Conservation (phyloP, 2,888 invertebrate genomes). For the Monopis laevigella region DNA sequence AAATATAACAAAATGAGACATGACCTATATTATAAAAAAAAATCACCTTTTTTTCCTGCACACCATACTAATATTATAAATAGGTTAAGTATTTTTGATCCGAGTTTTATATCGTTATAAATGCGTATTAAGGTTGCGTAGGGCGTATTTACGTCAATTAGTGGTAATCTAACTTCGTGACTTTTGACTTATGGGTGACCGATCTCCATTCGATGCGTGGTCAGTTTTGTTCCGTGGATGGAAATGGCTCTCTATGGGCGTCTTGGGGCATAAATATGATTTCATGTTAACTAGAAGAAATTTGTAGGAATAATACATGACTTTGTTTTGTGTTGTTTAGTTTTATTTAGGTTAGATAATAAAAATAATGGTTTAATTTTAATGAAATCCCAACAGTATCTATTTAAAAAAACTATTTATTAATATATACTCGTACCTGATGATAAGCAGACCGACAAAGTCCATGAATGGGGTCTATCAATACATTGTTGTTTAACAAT, state of each 20-base stretch:
- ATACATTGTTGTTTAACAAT: no score
- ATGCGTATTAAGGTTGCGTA: conserved; percentile 53
- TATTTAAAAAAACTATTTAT: no score
- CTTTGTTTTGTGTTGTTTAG: no score
- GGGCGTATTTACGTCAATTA: conserved; percentile 58
- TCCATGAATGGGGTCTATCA: no score
- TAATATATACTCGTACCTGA: no score
- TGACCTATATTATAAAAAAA: neutral
- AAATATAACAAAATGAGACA: no score
- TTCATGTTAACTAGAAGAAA: conserved; percentile 32
- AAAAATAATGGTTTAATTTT: no score
- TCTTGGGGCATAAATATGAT: conserved; percentile 38
- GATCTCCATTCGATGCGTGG: conserved; percentile 33
- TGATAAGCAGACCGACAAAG: no score
- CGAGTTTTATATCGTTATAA: conserved; percentile 54
- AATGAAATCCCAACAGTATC: no score
- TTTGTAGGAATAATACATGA: no score
- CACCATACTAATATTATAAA: conserved; percentile 29
- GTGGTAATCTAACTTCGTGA: conserved; percentile 54
- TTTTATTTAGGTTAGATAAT: no score
- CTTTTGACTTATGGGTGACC: conserved; percentile 56
- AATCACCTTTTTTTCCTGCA: conserved; percentile 4
- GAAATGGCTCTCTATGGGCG: conserved; percentile 6
- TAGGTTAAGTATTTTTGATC: conserved; percentile 62
- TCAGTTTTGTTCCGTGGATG: neutral